Evolutionary conservation across 2,797 vertebrate genomes (phyloP), one percentile per base, ranked within the genome.

Genomic region (Pseudomugil gertrudae): DNA sequence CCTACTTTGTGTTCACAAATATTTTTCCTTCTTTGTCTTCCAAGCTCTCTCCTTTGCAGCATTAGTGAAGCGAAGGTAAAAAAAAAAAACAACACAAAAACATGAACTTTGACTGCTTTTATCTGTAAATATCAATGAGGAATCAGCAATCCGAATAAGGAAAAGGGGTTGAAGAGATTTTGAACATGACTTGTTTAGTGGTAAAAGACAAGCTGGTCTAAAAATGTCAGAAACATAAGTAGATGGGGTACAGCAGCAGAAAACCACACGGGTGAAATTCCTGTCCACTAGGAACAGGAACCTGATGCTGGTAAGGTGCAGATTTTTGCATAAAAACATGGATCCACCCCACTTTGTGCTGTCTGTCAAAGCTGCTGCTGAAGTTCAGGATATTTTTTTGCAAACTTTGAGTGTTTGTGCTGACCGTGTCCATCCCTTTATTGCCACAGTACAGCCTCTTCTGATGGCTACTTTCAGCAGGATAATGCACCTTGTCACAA

Each of bases 381-480:
- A 1, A 14, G 36, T 38, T 13, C 4, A 17, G 40, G 38, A 36
- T 14, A 36, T 14, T 14, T 38, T 33, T 17, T 38, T 3, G 36
- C 36, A 38, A 10, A 36, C 10, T 36, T 36, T 36, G 19, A 43
- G 19, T 9, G 9, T 43, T n/a, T 7, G 7, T 19, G 38, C 38
- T 40, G 38, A 40, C 17, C 38, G 19, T 19, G 38, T 40, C 38
- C 32, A 33, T 11, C 10, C 32, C 32, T 33, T 33, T 33, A 33
- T 33, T 13, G 15, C 14, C 36, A 38, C 4, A 15, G 38, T 19
- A 17, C 5, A 19, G 57, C 36, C 67, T 80, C 68, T 72, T 84
- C 64, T 82, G 76, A 84, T 82, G 72, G 69, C 57, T 76, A 70
- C 72, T 80, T 83, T 64, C 66, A 89, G 77, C 48, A 66, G 38